Base-by-base conservation (phyloP, 2,888 invertebrate species). In the Ceratothoa steindachneri region DNA sequence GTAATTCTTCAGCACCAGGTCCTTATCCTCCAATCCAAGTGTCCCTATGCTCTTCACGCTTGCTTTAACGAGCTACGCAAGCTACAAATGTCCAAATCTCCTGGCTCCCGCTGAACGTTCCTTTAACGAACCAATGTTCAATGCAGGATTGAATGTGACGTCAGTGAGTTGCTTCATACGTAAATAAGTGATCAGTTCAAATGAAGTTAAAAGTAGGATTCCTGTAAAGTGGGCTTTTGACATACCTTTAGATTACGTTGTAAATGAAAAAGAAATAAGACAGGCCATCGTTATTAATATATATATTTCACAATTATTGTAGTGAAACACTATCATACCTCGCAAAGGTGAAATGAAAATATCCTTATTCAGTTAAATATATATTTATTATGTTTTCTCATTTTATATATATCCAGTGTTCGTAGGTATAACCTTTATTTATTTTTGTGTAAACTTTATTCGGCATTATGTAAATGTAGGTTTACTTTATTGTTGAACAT, bases 121-220 rank as follows among this genome's bases (percentile, higher is more conserved):
- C 24, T 60, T 24, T 24, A 22, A 60, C 24, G 27, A 60, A 24
- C n/a, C 19, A 60, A 60, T 60, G 22, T 24, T 60, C 2, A 60
- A 60, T 60, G n/a, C 60, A 60, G 19, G 2, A 60, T 24, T 24
- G 24, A 60, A 60, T 60, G 60, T 60, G 60, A 24, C 60, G 60
- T 60, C 60, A 60, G 60, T 60, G 60, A 22, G 60, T 60, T 22
- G 60, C 60, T 60, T 60, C 60, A 60, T 60, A 60, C 60, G 60
- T 60, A 60, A 60, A 60, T 60, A 60, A 60, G 60, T 60, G 60
- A 60, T 60, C 60, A 60, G 60, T 60, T 60, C 60, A 60, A 60
- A 60, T 60, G 12, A 41, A 41, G 41, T 15, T 41, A 41, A 41
- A 41, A 41, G 19, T 60, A 60, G n/a, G 2, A 60, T 60, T 60